Evolutionary conservation across 2,113 vertebrate genomes (phyloP).

Genomic region (Geococcyx californianus): DNA sequence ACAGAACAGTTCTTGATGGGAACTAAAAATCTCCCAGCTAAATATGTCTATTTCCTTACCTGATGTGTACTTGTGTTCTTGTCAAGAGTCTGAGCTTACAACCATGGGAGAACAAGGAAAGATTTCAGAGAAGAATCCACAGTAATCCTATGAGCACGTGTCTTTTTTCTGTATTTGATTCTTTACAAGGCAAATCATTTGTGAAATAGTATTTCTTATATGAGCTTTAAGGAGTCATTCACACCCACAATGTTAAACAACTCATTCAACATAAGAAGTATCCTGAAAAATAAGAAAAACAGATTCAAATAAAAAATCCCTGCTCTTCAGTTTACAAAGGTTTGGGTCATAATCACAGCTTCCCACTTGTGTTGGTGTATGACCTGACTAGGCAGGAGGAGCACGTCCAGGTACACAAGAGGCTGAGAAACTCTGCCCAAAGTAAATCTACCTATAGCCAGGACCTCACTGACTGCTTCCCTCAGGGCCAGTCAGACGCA

Average conservation of each 20-base stretch:
- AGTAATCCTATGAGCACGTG: background rate
- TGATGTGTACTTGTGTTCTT: background rate
- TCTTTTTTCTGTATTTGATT: background rate
- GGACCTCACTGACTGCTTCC: background rate
- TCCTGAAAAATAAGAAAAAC: background rate
- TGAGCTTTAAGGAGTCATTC: background rate
- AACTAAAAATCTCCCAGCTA: background rate
- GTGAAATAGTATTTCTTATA: background rate
- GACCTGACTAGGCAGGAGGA: background rate
- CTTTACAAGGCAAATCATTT: background rate
- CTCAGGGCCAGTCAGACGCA: background rate
- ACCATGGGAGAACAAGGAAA: background rate
- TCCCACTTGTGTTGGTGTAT: background rate
- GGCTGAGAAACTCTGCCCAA: background rate
- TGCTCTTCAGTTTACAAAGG: background rate
- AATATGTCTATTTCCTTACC: background rate
- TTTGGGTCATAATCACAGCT: background rate
- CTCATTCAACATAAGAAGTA: background rate
- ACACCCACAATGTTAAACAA: background rate
- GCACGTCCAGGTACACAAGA: background rate
- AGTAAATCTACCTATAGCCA: background rate
- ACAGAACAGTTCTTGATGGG: background rate
- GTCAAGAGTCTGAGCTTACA: background rate
- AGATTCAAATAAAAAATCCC: background rate
- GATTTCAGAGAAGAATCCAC: background rate